phyloP scores from a whole-genome alignment of 2,113 vertebrate species.

The Cranoglanis bouderius region DNA sequence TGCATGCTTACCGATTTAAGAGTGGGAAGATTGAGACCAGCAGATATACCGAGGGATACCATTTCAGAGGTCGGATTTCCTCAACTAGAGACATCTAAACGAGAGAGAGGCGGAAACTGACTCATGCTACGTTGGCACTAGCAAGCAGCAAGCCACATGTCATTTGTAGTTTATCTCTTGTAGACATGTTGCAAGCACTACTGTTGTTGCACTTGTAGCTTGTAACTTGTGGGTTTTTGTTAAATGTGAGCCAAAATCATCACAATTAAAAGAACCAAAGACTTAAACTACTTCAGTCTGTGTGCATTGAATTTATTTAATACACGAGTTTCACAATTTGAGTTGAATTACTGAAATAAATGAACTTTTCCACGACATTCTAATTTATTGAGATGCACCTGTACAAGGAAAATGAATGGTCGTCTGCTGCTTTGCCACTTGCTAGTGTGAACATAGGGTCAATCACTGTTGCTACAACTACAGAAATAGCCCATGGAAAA shows the following conservation, averaged over 20 bases:
- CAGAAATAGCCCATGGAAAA: background rate
- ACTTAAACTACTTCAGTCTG: too few species aligned
- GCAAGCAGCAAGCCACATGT: background rate
- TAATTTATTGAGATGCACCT: too few species aligned
- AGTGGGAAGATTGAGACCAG: conserved; percentile 77
- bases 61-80: conserved; percentile 78
- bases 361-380: too few species aligned
- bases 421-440: background rate
- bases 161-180: background rate
- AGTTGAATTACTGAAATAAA: too few species aligned
- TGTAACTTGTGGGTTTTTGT: too few species aligned
- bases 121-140: background rate
- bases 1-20: conserved; percentile 78
- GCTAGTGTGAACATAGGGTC: background rate
- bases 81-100: conserved; percentile 75
- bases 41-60: conserved; percentile 78
- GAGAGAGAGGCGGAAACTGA: conserved; percentile 51
- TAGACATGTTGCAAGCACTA: background rate
- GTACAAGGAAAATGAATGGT: background rate
- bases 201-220: background rate
- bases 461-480: background rate
- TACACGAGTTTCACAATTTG: too few species aligned
- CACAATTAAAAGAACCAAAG: too few species aligned
- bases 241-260: too few species aligned
- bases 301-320: too few species aligned